phyloP scores from a whole-genome alignment of 1,140 invertebrate species.

The Hestina assimilis region DNA sequence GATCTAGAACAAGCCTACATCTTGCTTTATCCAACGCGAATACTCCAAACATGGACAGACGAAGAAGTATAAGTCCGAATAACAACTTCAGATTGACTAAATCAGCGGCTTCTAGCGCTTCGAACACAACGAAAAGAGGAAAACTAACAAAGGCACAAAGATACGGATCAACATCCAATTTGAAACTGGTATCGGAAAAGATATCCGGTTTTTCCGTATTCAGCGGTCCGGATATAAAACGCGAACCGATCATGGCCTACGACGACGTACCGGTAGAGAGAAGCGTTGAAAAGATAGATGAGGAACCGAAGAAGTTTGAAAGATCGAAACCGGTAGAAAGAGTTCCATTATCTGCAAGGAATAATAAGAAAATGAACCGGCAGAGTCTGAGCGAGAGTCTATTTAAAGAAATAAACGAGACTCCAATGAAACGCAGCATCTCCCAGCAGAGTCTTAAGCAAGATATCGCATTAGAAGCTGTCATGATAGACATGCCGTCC shows the following conservation, averaged over 20 bases:
- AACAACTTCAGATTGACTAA: conserved; percentile 35
- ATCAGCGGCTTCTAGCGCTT: conserved; percentile 49
- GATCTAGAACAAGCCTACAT: conserved; percentile 77
- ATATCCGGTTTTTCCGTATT: conserved; percentile 70
- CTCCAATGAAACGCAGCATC: conserved; percentile 47
- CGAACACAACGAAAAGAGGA: conserved; percentile 48
- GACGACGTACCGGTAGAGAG: conserved; percentile 36
- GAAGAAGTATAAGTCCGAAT: conserved; percentile 51
- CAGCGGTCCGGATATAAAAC: conserved; percentile 35
- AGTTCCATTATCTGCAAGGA: conserved; percentile 1
- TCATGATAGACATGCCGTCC: conserved; percentile 64
- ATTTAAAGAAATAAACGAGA: conserved; percentile 36
- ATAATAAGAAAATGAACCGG: conserved; percentile 45
- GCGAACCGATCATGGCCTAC: conserved; percentile 59
- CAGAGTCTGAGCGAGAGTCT: conserved; percentile 58
- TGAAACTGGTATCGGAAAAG: conserved; percentile 66
- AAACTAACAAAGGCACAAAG: conserved; percentile 49
- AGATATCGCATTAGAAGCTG: conserved; percentile 59
- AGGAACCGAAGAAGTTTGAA: conserved; percentile 35
- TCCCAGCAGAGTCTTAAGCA: conserved; percentile 64
- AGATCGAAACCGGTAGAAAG: conserved; percentile 37
- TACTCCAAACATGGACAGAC: conserved; percentile 48
- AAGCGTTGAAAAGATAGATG: conserved; percentile 26
- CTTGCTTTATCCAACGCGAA: conserved; percentile 41
- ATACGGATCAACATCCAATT: conserved; percentile 62